Evolutionary conservation across 2,113 vertebrate genomes (phyloP).

Genomic region (Psophia crepitans): DNA sequence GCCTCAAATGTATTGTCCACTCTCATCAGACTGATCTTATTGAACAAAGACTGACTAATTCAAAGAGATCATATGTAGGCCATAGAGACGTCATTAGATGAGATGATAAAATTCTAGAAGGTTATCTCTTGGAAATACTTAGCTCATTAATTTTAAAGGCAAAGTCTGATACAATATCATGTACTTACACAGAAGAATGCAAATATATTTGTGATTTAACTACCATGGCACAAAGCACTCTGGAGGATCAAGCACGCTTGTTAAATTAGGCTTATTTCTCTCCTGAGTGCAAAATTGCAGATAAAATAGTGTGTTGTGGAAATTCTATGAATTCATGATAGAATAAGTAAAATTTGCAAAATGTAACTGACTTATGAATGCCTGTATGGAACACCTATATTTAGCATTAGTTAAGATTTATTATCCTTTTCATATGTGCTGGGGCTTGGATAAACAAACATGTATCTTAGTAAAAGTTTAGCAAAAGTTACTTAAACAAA

Average conservation of each 20-base stretch:
- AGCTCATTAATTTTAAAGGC: conserved; percentile 36
- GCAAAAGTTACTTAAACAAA: not conserved
- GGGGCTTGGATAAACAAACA: not conserved
- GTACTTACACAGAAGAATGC: not conserved
- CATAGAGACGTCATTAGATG: not conserved
- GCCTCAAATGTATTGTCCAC: not conserved
- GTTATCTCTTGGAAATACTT: conserved; percentile 15
- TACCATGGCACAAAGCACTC: not conserved
- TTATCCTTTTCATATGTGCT: fast-evolving
- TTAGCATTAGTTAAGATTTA: not conserved
- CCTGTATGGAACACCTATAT: not conserved
- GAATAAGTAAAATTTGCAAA: not conserved
- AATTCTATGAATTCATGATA: not conserved
- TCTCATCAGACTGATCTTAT: not conserved
- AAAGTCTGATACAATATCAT: not conserved
- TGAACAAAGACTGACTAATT: not conserved
- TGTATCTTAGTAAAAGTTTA: not conserved
- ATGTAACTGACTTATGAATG: not conserved
- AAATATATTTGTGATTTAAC: not conserved
- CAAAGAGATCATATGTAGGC: not conserved
- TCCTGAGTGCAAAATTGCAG: not conserved
- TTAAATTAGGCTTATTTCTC: not conserved
- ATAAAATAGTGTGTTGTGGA: not conserved
- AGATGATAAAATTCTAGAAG: not conserved
- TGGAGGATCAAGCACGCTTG: not conserved